Base-by-base conservation (phyloP, 2,797 vertebrate genomes). In the Botia kubotai region DNA sequence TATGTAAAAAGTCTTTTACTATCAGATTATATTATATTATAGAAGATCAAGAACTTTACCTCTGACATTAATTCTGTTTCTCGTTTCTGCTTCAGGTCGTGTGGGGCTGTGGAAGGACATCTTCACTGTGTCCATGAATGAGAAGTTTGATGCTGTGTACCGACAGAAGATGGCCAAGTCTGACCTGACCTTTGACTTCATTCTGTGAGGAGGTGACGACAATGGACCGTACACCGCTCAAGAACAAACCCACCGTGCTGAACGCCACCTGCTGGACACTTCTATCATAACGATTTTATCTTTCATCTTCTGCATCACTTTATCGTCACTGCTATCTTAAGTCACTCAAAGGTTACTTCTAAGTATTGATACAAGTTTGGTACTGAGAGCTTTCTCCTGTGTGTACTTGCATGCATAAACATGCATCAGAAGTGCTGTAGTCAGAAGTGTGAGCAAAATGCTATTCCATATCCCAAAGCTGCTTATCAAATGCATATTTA, bases 111-210 rank as follows among this genome's bases (percentile, higher is more conserved):
- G 98, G 98, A 97, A 98, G 88, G 97, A 99, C 86, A 93, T 98
- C 93, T 99, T 99, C 93, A 98, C 98, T n/a, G 98, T 99, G 84
- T 97, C 98, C 29, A 99, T 99, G 97, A 99, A 99, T 1, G 97
- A 99, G 86, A 98, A 97, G 92, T 99, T 99, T 73, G 98, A 99
- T 57, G 83, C 93, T 1, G 94, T 98, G 80, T 99, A 98, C 87
- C 95, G 96, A 87, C 97, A 99, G 95, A 98, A 98, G 94, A 98
- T 98, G 97, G 96, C 95, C 75, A 99, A 98, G 91, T 98, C 95
- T 4, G 95, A 97, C 91, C 94, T 99, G 86, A 94, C 89, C 12
- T 99, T 99, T 81, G 97, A 99, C 91, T 99, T 99, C 90, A 91
- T 90, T 88, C 93, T 98, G 90, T 98, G 96, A 95, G 84, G 88